A percentile compares a stretch with the other conserved stretches of the same genome.
Conservation (phyloP, 2,888 invertebrate genomes). For the Scelioninae gen. 1 region DNA sequence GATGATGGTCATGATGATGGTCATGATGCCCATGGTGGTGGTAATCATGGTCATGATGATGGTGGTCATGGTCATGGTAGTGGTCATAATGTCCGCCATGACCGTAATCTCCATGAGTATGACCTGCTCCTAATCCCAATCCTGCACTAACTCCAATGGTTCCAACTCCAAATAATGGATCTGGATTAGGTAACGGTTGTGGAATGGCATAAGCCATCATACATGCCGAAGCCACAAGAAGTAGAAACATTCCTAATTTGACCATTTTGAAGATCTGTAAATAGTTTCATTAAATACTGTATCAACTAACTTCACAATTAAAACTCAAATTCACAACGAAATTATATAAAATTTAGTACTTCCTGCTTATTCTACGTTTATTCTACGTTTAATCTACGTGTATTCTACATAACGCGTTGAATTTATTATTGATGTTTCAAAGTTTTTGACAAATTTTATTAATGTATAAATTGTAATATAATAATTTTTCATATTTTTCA, state of each 20-base stretch:
- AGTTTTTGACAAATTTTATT: too few species aligned
- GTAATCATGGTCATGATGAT: neutral
- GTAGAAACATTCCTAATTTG: neutral
- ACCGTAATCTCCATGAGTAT: neutral
- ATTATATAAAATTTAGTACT: neutral
- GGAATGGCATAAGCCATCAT: neutral
- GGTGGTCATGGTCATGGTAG: neutral
- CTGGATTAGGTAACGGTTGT: neutral
- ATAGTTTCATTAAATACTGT: neutral
- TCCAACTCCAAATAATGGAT: neutral
- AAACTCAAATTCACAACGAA: neutral
- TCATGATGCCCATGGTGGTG: neutral
- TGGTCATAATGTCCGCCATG: neutral
- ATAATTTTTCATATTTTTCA: too few species aligned
- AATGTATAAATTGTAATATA: too few species aligned
- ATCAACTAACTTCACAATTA: neutral
- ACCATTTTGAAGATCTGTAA: conserved; percentile 1
- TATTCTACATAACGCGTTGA: too few species aligned
- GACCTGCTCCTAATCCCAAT: neutral
- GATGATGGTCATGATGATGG: neutral
- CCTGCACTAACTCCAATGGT: neutral
- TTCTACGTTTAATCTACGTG: too few species aligned
- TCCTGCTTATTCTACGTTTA: too few species aligned
- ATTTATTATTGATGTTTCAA: too few species aligned
- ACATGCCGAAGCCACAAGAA: neutral